phyloP scores from a whole-genome alignment of 2,113 vertebrate genomes.

The Chinchilla lanigera region DNA sequence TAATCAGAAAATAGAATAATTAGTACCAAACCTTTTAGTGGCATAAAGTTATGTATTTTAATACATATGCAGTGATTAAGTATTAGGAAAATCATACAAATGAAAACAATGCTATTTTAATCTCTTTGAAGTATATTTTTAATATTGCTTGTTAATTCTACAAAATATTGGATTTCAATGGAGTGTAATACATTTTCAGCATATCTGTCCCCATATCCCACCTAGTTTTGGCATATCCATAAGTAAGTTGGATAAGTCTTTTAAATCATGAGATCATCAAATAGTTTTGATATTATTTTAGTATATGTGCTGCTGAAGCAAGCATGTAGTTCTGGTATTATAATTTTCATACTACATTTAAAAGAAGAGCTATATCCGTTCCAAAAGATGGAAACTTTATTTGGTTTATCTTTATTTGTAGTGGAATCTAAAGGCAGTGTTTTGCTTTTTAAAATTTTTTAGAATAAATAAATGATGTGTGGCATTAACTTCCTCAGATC shows the following conservation, averaged over 20 bases:
- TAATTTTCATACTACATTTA: background rate
- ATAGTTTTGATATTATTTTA: background rate
- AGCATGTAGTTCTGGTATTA: background rate
- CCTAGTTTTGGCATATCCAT: background rate
- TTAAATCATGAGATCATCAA: background rate
- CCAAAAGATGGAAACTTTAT: background rate
- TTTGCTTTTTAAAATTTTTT: slow-evolving; percentile 46
- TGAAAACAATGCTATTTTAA: background rate
- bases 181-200: background rate
- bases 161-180: background rate
- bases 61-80: background rate
- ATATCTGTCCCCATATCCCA: background rate
- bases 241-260: background rate
- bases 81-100: background rate
- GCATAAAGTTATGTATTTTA: background rate
- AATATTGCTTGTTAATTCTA: background rate
- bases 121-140: background rate
- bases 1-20: background rate
- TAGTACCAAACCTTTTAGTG: background rate
- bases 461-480: slow-evolving; percentile 57
- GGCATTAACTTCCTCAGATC: slow-evolving; percentile 36
- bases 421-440: slow-evolving; percentile 9
- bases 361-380: background rate
- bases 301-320: background rate
- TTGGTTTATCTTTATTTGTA: background rate